Conservation (phyloP, 2,797 vertebrate genomes). For the Scomberomorus guttatus region DNA sequence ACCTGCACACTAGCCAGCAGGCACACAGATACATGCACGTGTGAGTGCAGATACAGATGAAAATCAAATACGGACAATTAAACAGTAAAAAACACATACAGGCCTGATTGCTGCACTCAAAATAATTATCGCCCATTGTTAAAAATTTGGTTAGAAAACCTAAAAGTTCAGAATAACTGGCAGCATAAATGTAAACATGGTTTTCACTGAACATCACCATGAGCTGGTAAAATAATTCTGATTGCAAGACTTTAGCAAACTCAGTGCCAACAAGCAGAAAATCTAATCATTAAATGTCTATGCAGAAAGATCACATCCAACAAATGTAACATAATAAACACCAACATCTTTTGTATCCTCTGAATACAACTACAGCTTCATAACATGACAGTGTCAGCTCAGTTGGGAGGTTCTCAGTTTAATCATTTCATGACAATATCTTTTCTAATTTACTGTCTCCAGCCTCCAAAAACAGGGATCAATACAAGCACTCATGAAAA, state of each 20-base stretch:
- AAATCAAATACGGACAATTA: conserved; percentile 15
- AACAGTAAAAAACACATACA: conserved; percentile 6
- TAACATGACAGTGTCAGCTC: neutral
- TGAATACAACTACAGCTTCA: neutral
- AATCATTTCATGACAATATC: neutral
- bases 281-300: neutral
- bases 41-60: conserved; percentile 14
- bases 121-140: neutral
- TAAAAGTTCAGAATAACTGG: no score
- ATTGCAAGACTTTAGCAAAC: neutral
- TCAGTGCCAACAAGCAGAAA: neutral
- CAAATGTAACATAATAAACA: neutral
- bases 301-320: neutral
- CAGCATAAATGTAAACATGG: neutral
- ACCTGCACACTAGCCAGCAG: conserved; percentile 32
- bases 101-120: neutral
- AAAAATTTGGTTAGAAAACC: neutral
- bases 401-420: neutral
- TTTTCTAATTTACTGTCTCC: neutral
- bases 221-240: neutral
- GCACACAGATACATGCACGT: conserved; percentile 17
- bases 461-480: neutral
- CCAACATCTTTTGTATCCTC: neutral
- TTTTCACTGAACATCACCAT: neutral
- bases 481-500: neutral